A percentile compares a stretch with the other conserved stretches of the same genome.
phyloP scores from a whole-genome alignment of 2,113 vertebrate genomes.

The Paracanthobrama guichenoti region DNA sequence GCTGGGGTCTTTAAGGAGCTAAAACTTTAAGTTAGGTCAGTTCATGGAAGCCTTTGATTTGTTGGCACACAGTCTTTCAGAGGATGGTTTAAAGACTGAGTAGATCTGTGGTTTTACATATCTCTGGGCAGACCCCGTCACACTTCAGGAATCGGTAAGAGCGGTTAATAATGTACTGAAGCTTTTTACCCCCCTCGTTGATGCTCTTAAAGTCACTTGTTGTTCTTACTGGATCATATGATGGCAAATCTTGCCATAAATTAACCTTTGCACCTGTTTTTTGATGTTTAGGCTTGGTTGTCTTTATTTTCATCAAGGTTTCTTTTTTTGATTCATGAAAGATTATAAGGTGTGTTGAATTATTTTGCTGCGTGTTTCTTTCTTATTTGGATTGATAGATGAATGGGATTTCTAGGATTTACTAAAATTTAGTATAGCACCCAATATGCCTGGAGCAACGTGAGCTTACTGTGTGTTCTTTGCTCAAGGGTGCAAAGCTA shows the following conservation, averaged over 20 bases:
- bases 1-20: conserved; percentile 61
- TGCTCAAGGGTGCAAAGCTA: neutral
- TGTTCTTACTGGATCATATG: neutral
- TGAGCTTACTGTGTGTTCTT: neutral
- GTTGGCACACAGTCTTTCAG: conserved; percentile 32
- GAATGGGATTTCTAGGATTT: too few species aligned
- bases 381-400: neutral
- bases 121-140: conserved; percentile 41
- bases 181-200: conserved; percentile 19
- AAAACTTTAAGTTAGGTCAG: conserved; percentile 36
- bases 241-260: conserved; percentile 2
- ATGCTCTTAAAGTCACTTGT: conserved; percentile 24
- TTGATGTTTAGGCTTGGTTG: neutral
- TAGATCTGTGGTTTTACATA: conserved; percentile 44
- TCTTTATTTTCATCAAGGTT: neutral
- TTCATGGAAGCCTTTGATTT: conserved; percentile 34
- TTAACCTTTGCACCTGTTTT: conserved; percentile 25
- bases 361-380: neutral
- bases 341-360: neutral
- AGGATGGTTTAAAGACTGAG: conserved; percentile 48
- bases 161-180: conserved; percentile 46
- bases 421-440: neutral
- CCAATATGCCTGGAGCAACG: neutral
- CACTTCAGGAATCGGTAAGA: conserved; percentile 67
- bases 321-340: neutral